These are phyloP conservation scores for Caenorhabditis sinica DNA, from an alignment of 2,888 invertebrate genomes.

Conservation along the genomic window DNA sequence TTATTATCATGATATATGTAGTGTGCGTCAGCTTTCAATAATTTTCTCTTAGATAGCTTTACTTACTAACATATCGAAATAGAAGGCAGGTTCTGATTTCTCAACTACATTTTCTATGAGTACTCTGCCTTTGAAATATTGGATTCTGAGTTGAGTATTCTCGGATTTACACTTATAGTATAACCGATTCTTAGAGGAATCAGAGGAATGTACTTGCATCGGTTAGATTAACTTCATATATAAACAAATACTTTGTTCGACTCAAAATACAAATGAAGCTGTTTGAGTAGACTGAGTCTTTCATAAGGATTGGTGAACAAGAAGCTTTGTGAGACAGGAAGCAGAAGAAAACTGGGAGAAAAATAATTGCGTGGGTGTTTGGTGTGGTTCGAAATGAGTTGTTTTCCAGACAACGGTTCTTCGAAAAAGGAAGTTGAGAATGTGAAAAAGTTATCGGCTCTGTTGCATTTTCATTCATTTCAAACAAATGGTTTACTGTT, in stretches of 20 bases:
- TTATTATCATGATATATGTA: conserved; percentile 30
- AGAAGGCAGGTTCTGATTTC: neutral
- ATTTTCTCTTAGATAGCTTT: conserved; percentile 19
- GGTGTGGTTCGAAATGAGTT: conserved; percentile 31
- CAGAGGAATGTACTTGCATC: neutral
- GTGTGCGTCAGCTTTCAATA: conserved; percentile 40
- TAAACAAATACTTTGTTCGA: conserved; percentile 6
- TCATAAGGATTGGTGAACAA: conserved; percentile 5
- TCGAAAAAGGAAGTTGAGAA: conserved; percentile 23
- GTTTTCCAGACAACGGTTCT: conserved; percentile 44
- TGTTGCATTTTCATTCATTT: neutral
- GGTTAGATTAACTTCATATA: conserved; percentile 31
- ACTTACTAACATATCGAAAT: conserved; percentile 2
- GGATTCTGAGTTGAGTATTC: neutral
- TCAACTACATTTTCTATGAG: neutral
- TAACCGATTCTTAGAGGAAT: neutral
- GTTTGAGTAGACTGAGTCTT: neutral
- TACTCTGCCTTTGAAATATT: neutral
- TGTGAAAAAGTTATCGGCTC: conserved; percentile 13
- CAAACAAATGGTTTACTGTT: neutral
- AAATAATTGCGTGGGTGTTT: conserved; percentile 59
- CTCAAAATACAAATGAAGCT: conserved; percentile 3
- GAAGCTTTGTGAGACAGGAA: conserved; percentile 16
- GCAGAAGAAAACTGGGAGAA: conserved; percentile 17
- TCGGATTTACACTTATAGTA: neutral